Percentiles rank a stretch among this genome's conserved stretches.
phyloP scores from a whole-genome alignment of 2,113 vertebrate genomes.

The Synodontis membranacea region DNA sequence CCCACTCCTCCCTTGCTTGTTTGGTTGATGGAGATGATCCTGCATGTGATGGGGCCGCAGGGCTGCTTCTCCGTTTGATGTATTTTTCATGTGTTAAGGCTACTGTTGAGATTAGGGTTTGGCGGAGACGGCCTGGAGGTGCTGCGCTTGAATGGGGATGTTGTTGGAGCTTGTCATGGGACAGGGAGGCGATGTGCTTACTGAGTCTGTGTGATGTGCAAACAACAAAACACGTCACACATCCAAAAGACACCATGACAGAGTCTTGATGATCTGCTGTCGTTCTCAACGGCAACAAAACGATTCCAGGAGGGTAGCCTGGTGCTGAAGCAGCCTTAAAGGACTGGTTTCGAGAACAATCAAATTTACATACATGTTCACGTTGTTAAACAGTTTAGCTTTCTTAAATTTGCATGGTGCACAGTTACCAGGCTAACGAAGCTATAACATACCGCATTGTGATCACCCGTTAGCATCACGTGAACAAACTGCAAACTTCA shows the following conservation, averaged over 20 bases:
- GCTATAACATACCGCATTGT: background rate
- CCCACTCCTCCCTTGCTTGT: constrained; percentile 35
- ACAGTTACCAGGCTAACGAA: background rate
- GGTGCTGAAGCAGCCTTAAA: background rate
- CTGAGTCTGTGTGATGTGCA: constrained; percentile 71
- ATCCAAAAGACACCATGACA: constrained; percentile 33
- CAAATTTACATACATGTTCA: background rate
- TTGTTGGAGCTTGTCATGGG: constrained; percentile 75
- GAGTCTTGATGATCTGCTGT: constrained; percentile 20
- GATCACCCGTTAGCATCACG: background rate
- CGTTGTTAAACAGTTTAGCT: background rate
- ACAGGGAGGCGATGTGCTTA: constrained; percentile 63
- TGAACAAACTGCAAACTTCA: background rate
- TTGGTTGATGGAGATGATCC: constrained; percentile 60
- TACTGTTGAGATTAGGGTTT: constrained; percentile 62
- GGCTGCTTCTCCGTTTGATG: constrained; percentile 72
- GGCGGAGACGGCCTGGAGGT: constrained; percentile 66
- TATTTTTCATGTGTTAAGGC: constrained; percentile 79
- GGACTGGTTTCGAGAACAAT: background rate
- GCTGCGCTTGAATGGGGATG: constrained; percentile 73
- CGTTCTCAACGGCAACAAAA: constrained; percentile 13
- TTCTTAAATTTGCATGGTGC: background rate
- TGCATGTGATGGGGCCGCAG: constrained; percentile 71
- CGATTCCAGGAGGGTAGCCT: background rate
- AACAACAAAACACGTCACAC: constrained; percentile 41